Conservation (phyloP, 1,140 invertebrate species). For the Diploscapter pachys region DNA sequence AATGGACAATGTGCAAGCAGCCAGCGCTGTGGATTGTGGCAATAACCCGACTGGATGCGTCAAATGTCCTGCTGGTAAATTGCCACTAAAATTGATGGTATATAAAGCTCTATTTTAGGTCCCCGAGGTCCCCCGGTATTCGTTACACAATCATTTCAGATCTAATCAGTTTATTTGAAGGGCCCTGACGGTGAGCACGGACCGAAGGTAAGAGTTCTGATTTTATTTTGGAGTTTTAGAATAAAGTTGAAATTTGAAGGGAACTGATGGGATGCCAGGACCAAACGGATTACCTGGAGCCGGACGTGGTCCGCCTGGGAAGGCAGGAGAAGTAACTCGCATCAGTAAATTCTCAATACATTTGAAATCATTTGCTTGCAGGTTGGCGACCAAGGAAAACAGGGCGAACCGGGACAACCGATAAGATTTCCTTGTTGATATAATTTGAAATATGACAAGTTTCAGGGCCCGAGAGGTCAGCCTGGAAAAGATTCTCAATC, state of each 20-base stretch:
- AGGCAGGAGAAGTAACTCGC: neutral
- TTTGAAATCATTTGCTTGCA: too few species aligned
- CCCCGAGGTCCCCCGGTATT: slow-evolving; percentile 4
- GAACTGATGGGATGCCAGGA: slow-evolving; percentile 16
- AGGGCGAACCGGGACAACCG: slow-evolving; percentile 12
- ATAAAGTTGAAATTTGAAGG: too few species aligned
- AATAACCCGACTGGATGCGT: slow-evolving; percentile 12
- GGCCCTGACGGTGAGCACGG: slow-evolving; percentile 18
- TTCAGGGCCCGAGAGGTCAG: too few species aligned
- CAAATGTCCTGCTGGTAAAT: slow-evolving; percentile 19
- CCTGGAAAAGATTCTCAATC: too few species aligned
- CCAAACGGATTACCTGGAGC: slow-evolving; percentile 16
- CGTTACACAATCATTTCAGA: too few species aligned
- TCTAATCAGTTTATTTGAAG: neutral
- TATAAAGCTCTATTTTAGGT: neutral
- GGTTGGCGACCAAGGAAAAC: neutral
- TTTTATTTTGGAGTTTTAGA: too few species aligned
- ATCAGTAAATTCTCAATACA: too few species aligned
- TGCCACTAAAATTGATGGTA: neutral
- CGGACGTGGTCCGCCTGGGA: slow-evolving; percentile 10
- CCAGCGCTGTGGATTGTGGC: slow-evolving; percentile 4
- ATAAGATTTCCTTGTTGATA: too few species aligned
- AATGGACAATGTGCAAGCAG: neutral
- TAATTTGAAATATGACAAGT: too few species aligned
- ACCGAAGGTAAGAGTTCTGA: neutral